Evolutionary conservation across 2,888 invertebrate species (phyloP), one percentile per base, ranked within the genome.

Genomic region (Melanophora roralis): DNA sequence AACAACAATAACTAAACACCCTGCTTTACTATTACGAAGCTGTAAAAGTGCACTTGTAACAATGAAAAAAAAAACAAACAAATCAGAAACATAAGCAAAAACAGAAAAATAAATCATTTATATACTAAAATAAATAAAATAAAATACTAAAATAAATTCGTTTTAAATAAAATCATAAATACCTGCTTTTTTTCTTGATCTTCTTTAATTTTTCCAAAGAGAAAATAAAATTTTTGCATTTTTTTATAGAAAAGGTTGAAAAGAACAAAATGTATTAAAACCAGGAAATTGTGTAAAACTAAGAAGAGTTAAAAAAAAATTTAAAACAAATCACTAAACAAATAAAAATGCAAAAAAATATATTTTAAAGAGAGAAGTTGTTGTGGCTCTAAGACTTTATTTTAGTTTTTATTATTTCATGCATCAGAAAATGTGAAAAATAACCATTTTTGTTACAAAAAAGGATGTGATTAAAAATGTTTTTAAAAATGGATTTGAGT

Each of bases 401-500:
- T 27, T 14, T 14, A 27, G 27, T 7, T 14, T 23, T 27, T 5
- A 5, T 27, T 27, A 6, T 6, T 27, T 27, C n/a, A 27, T 27
- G 6, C 32, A 47, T 59, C 38, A 67, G 40, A 32, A 62, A 38
- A n/a, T 36, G 36, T 45, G 21, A 64, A 60, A n/a, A n/a, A 45
- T 23, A 43, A 45, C 62, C 53, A 72, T 64, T 65, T 77, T 71
- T 57, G 43, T 69, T 65, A 27, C 62, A 57, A 11, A 68, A 16
- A 75, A 65, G 62, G 59, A 68, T 75, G 79, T 72, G 71, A 81
- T 59, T 79, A 77, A 71, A 80, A 60, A 80, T 84, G 82, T 84
- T 82, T 73, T 73, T 84, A 62, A 82, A 83, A 82, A 83, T 83
- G 84, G 84, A 84, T 81, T 79, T 84, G 60, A 75, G 68, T 47